Evolutionary conservation across 2,113 vertebrate species (phyloP).

Genomic region (Glaucomys volans): DNA sequence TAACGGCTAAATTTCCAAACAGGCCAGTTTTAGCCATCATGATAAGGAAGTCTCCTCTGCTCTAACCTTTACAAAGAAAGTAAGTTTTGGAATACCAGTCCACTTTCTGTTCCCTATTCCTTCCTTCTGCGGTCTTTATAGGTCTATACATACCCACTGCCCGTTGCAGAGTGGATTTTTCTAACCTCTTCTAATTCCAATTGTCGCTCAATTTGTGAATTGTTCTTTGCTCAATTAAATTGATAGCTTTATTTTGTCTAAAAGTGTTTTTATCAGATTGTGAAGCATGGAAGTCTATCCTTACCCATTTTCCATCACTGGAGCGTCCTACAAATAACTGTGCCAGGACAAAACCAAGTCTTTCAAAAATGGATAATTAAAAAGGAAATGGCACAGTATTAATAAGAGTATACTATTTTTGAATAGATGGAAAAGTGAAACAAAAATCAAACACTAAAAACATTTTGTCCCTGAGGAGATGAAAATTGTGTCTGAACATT

Average conservation of each 20-base stretch:
- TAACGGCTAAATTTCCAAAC: not conserved
- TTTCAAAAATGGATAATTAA: constrained; percentile 16
- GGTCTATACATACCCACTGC: not conserved
- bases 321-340: not conserved
- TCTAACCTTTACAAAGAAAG: not conserved
- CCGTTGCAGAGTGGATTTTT: not conserved
- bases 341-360: not conserved
- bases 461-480: not conserved
- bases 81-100: not conserved
- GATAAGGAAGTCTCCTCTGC: not conserved
- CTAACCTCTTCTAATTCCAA: not conserved
- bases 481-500: not conserved
- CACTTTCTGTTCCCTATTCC: not conserved
- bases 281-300: not conserved
- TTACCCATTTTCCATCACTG: not conserved
- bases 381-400: not conserved
- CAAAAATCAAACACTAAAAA: not conserved
- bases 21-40: not conserved
- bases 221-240: not conserved
- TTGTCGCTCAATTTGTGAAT: not conserved
- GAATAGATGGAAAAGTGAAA: not conserved
- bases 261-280: not conserved
- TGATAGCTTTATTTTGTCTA: not conserved
- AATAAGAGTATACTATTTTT: not conserved
- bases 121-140: not conserved